phyloP scores from a whole-genome alignment of 2,888 invertebrate species.

The Periphyllus acericola region DNA sequence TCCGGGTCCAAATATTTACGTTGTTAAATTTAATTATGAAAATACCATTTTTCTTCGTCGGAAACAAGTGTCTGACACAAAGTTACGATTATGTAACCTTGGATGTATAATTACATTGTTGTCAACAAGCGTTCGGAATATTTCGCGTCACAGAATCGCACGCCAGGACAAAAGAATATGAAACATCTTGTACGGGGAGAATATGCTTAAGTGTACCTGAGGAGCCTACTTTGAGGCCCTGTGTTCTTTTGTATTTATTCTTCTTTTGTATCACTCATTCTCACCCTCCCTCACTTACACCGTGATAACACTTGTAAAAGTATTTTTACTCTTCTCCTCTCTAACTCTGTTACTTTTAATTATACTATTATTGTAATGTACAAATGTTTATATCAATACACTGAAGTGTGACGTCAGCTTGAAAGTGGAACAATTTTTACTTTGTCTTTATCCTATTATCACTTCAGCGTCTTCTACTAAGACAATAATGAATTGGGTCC shows the following conservation, averaged over 20 bases:
- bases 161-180: not conserved
- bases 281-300: not conserved
- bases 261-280: not conserved
- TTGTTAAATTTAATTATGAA: not conserved
- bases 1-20: not conserved
- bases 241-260: constrained; percentile 1
- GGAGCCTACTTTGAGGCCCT: not conserved
- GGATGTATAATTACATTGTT: constrained; percentile 11
- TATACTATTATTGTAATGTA: constrained; percentile 23
- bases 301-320: not conserved
- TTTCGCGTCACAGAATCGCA: not conserved
- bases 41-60: not conserved
- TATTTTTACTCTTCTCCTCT: not conserved
- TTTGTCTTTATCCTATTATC: not conserved
- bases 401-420: not conserved
- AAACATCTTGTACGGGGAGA: constrained; percentile 1
- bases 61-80: not conserved
- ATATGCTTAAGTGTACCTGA: constrained; percentile 20
- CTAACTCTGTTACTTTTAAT: constrained; percentile 5
- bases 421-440: not conserved
- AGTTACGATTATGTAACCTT: not conserved
- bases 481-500: not conserved
- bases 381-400: not conserved
- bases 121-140: not conserved
- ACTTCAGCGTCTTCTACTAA: not conserved